These are phyloP conservation scores for Idaea aversata DNA, from an alignment of 2,888 invertebrate species.

Conservation along the genomic window DNA sequence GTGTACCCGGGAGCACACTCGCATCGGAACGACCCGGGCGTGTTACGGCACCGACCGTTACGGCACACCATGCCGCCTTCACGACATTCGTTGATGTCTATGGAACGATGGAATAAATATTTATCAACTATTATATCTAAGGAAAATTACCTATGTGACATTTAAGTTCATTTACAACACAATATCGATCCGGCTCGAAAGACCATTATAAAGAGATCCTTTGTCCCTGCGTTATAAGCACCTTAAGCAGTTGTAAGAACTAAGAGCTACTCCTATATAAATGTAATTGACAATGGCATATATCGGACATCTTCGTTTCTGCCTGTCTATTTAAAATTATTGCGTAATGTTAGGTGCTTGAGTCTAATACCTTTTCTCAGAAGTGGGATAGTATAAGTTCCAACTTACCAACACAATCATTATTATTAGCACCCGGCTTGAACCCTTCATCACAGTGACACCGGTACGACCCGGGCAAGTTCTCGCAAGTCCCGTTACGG, in stretches of 20 bases:
- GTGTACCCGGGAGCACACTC: conserved; percentile 90
- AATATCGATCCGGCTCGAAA: no score
- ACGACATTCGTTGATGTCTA: conserved; percentile 91
- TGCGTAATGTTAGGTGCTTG: background rate
- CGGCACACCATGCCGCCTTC: conserved; percentile 92
- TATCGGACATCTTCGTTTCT: background rate
- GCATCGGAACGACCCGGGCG: conserved; percentile 88
- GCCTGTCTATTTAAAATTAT: background rate
- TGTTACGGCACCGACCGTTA: conserved; percentile 91
- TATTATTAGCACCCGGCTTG: conserved; percentile 87
- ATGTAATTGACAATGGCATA: background rate
- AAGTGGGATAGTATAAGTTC: background rate
- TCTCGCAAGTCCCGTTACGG: conserved; percentile 88
- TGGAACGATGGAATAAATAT: background rate
- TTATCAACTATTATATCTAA: background rate
- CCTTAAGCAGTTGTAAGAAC: no score
- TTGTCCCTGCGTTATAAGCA: no score
- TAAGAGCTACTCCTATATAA: no score
- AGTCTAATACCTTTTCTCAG: background rate
- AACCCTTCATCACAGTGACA: conserved; percentile 89
- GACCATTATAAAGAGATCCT: no score
- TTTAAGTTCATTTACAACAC: no score
- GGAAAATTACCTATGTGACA: background rate
- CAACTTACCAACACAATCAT: conserved; percentile 86
- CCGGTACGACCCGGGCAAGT: conserved; percentile 84